Conservation (phyloP, 1,140 invertebrate genomes). For the Bombus balteatus region DNA sequence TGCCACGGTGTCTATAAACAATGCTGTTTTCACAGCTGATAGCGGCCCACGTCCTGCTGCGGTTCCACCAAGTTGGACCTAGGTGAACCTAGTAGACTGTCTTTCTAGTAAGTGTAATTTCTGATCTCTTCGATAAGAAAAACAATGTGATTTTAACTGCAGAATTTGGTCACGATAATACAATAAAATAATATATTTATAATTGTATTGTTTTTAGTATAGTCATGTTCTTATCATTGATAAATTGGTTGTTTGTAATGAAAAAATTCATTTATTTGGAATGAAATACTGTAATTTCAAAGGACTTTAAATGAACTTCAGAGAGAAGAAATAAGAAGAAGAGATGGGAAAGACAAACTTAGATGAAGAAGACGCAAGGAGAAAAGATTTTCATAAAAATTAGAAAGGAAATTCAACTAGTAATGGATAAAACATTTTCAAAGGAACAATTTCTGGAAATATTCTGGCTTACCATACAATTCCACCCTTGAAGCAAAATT, state of each 20-base stretch:
- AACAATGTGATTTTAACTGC: not conserved
- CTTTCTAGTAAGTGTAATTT: not conserved
- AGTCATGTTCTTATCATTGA: not conserved
- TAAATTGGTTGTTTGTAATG: not conserved
- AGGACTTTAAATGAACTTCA: not conserved
- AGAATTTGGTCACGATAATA: not conserved
- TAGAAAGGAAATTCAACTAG: not conserved
- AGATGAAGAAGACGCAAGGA: not conserved
- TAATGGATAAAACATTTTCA: not conserved
- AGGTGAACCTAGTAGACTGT: not conserved
- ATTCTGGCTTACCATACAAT: not conserved
- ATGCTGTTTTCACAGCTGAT: slow-evolving; percentile 81
- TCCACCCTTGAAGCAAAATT: not conserved
- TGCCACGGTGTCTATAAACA: slow-evolving; percentile 79
- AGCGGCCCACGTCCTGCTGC: slow-evolving; percentile 57
- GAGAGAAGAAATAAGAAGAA: not conserved
- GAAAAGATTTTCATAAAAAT: not conserved
- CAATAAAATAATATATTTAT: not conserved
- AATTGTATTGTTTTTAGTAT: not conserved
- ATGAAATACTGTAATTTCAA: not conserved
- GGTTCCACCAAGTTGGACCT: not conserved
- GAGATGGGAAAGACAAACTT: not conserved
- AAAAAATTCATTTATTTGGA: not conserved
- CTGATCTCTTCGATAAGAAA: not conserved
- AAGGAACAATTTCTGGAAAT: not conserved